phyloP scores from a whole-genome alignment of 2,797 vertebrate species.

The Mormyrops attenuatus region DNA sequence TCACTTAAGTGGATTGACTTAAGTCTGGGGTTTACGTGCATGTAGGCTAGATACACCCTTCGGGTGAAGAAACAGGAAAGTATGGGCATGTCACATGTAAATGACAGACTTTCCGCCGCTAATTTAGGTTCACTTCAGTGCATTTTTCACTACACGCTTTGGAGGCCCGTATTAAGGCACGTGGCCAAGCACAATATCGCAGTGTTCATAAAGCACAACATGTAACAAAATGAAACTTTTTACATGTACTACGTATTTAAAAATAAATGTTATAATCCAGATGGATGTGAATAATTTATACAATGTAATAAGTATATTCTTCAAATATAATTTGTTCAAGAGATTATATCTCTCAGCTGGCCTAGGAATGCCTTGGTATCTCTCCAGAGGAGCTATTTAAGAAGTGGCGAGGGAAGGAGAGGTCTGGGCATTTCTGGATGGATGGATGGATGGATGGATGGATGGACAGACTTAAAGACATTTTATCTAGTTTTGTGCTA shows the following conservation, averaged over 20 bases:
- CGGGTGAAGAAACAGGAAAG: background rate
- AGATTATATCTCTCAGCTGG: background rate
- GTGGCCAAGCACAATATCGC: background rate
- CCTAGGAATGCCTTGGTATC: background rate
- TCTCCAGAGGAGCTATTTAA: background rate
- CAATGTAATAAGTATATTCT: background rate
- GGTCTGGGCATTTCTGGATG: background rate
- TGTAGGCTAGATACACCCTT: background rate
- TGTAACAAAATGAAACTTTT: background rate
- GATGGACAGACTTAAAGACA: background rate
- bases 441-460: background rate
- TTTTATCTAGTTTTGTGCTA: background rate
- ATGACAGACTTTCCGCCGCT: background rate
- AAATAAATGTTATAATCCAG: background rate
- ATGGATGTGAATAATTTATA: background rate
- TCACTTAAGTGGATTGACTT: background rate
- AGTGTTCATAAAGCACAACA: background rate
- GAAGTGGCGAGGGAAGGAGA: background rate
- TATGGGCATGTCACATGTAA: background rate
- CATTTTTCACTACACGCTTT: background rate
- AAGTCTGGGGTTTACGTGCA: background rate
- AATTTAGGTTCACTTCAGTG: background rate
- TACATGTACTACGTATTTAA: background rate
- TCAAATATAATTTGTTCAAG: background rate
- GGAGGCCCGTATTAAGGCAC: background rate